Conservation (phyloP, 2,113 vertebrate species). For the Odocoileus hemionus region DNA sequence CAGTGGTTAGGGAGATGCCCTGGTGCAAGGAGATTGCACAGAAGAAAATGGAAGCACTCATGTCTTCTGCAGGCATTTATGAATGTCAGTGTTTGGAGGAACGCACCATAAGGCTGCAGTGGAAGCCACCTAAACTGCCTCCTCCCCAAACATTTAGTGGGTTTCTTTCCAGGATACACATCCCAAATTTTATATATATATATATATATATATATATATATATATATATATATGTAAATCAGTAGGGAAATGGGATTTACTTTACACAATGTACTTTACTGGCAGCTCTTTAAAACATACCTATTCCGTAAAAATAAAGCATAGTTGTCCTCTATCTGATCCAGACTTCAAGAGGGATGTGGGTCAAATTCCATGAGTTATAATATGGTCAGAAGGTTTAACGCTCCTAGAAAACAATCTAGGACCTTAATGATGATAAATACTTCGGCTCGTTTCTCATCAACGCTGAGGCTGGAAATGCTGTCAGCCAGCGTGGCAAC, state of each 20-base stretch:
- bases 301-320: neutral
- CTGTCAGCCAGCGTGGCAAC: neutral
- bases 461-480: neutral
- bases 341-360: constrained; percentile 5
- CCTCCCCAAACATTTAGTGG: neutral
- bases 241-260: neutral
- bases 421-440: constrained; percentile 48
- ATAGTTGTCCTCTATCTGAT: neutral
- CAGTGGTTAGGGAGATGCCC: neutral
- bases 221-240: neutral
- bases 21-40: neutral
- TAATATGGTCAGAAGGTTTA: constrained; percentile 26
- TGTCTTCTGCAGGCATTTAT: neutral
- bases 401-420: neutral
- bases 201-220: neutral
- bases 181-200: neutral
- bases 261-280: neutral
- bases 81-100: neutral
- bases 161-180: neutral
- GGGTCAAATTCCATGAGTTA: constrained; percentile 24
- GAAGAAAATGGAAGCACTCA: neutral
- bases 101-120: neutral
- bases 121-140: neutral
- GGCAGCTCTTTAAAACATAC: neutral
- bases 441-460: neutral